These are phyloP conservation scores for Drosophila rufa DNA, from an alignment of 1,140 invertebrate species.

Conservation along the genomic window DNA sequence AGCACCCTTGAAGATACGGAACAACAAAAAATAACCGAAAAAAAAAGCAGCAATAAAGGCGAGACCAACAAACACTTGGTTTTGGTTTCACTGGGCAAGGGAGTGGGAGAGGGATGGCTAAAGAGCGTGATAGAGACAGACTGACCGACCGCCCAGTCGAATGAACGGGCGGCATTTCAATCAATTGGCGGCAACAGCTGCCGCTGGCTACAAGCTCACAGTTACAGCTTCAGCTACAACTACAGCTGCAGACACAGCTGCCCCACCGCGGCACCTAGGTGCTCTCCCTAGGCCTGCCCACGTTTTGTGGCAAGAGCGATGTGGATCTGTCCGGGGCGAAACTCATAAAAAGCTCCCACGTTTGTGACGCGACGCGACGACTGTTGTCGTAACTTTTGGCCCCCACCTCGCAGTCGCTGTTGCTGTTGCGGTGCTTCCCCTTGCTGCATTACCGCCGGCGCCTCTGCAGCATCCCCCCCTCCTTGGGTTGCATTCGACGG, in stretches of 20 bases:
- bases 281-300: slow-evolving; percentile 35
- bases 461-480: slow-evolving; percentile 13
- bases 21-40: slow-evolving; percentile 33
- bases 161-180: slow-evolving; percentile 66
- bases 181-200: slow-evolving; percentile 45
- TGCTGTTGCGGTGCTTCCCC: background rate
- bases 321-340: slow-evolving; percentile 54
- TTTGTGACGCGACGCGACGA: slow-evolving; percentile 60
- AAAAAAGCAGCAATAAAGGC: slow-evolving; percentile 27
- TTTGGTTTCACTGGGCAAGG: background rate
- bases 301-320: slow-evolving; percentile 58
- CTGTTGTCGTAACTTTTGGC: slow-evolving; percentile 65
- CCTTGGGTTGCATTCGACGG: slow-evolving; percentile 3
- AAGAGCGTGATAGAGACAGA: slow-evolving; percentile 7
- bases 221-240: background rate
- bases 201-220: slow-evolving; percentile 43
- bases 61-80: slow-evolving; percentile 26
- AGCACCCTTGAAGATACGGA: slow-evolving; percentile 73
- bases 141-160: slow-evolving; percentile 41
- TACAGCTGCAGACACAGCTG: slow-evolving; percentile 12
- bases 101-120: background rate
- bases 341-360: slow-evolving; percentile 77
- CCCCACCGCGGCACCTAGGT: slow-evolving; percentile 12
- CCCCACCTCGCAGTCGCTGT: background rate
- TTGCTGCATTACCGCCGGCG: slow-evolving; percentile 50